A percentile compares a stretch with the other conserved stretches of the same genome.
These are phyloP conservation scores for Plecturocebus donacophilus DNA, from an alignment of 2,113 vertebrate species.

Conservation along the genomic window DNA sequence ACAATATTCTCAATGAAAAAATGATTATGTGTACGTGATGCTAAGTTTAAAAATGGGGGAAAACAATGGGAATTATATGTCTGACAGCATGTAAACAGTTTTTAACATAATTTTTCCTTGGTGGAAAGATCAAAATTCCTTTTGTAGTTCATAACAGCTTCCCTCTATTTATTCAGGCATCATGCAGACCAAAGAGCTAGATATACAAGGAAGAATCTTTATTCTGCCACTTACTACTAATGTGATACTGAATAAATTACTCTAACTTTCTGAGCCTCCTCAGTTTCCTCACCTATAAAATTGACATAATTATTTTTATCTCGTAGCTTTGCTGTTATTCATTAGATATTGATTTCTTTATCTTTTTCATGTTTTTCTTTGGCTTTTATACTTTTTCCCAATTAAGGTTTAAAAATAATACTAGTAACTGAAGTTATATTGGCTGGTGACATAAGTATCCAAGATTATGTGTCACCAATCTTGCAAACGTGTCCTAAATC, in stretches of 20 bases:
- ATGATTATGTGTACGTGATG: not conserved
- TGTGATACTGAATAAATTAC: not conserved
- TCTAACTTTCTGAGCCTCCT: not conserved
- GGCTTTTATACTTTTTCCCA: not conserved
- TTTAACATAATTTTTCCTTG: not conserved
- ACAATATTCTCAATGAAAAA: constrained; percentile 17
- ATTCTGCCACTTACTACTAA: not conserved
- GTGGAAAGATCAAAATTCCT: not conserved
- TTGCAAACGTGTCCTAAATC: not conserved
- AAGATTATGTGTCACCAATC: not conserved
- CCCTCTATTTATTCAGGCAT: not conserved
- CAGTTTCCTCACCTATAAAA: not conserved
- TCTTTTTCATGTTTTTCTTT: constrained; percentile 33
- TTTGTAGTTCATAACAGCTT: not conserved
- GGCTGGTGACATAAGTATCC: not conserved
- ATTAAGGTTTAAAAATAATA: constrained; percentile 13
- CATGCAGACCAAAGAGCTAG: not conserved
- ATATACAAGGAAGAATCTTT: not conserved
- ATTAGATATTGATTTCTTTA: not conserved
- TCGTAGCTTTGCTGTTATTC: not conserved
- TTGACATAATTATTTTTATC: not conserved
- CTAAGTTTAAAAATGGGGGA: constrained; percentile 24
- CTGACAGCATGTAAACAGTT: not conserved
- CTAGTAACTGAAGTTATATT: not conserved
- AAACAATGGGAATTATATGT: not conserved